phyloP scores from a whole-genome alignment of 35 echinoderm and acorn worm genomes.

The Anneissia japonica region DNA sequence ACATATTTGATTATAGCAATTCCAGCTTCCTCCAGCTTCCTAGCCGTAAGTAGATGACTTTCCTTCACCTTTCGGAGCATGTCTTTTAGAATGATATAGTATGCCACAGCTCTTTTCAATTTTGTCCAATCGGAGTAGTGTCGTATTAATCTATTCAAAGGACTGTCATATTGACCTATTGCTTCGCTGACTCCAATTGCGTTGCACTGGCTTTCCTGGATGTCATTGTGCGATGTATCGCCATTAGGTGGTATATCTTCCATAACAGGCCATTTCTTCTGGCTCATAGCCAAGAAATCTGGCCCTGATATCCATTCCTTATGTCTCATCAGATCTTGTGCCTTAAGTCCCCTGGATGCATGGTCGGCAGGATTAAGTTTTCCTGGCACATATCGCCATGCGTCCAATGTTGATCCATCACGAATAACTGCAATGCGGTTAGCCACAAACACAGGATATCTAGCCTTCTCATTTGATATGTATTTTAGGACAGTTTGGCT shows the following conservation, averaged over 20 bases:
- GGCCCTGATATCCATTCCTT: conserved; percentile 30
- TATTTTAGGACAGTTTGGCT: conserved; percentile 48
- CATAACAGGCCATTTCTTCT: no score
- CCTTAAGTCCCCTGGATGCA: conserved; percentile 38
- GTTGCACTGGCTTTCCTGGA: not conserved
- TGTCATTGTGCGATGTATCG: not conserved
- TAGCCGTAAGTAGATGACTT: not conserved
- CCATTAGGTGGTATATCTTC: no score
- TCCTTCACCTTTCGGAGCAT: not conserved
- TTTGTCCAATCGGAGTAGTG: not conserved
- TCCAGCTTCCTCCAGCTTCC: not conserved
- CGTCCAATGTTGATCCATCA: conserved; percentile 13
- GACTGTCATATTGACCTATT: no score
- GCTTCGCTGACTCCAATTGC: not conserved
- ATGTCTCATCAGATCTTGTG: not conserved
- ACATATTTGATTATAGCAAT: not conserved
- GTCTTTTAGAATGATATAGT: no score
- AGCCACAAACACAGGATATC: conserved; percentile 46
- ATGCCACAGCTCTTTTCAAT: not conserved
- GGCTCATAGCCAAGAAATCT: conserved; percentile 52
- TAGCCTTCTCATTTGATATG: conserved; percentile 32
- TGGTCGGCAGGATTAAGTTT: conserved; percentile 43
- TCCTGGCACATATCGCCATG: conserved; percentile 29
- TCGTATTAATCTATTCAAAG: not conserved
- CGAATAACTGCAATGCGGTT: conserved; percentile 28